These are phyloP conservation scores for Siniperca scherzeri DNA, from an alignment of 2,797 vertebrate genomes.

Conservation along the genomic window DNA sequence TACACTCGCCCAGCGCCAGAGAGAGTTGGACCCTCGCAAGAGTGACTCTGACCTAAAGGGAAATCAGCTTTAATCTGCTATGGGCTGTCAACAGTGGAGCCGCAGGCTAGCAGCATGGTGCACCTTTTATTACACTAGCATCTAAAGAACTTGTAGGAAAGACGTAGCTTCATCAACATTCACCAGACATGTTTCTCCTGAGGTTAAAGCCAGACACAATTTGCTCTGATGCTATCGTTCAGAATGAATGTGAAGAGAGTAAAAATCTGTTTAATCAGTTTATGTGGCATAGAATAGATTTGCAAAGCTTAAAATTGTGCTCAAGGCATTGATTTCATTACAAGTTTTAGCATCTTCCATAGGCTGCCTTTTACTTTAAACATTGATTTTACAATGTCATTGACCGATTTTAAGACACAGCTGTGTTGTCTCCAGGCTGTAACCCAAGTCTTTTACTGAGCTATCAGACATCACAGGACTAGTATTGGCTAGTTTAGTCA, in stretches of 20 bases:
- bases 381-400: conserved; percentile 62
- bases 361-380: conserved; percentile 23
- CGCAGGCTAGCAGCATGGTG: conserved; percentile 50
- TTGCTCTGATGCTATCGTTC: conserved; percentile 64
- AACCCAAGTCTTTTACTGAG: conserved; percentile 46
- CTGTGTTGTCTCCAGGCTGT: conserved; percentile 39
- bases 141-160: conserved; percentile 63
- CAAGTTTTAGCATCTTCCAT: conserved; percentile 41
- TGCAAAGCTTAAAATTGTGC: conserved; percentile 34
- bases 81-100: conserved; percentile 51
- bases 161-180: conserved; percentile 76
- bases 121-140: conserved; percentile 73
- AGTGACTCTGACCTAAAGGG: conserved; percentile 67
- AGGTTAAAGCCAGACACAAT: conserved; percentile 77
- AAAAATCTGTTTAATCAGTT: conserved; percentile 37
- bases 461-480: conserved; percentile 33
- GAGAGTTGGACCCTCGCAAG: conserved; percentile 61
- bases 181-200: conserved; percentile 64
- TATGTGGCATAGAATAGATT: conserved; percentile 29
- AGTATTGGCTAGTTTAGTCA: conserved; percentile 18
- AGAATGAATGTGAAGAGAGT: conserved; percentile 60
- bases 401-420: conserved; percentile 46
- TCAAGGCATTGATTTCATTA: conserved; percentile 44
- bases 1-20: conserved; percentile 43
- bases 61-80: conserved; percentile 75